Evolutionary conservation across 2,888 invertebrate genomes (phyloP), one percentile per base, ranked within the genome.

Genomic region (Papilio gigon): DNA sequence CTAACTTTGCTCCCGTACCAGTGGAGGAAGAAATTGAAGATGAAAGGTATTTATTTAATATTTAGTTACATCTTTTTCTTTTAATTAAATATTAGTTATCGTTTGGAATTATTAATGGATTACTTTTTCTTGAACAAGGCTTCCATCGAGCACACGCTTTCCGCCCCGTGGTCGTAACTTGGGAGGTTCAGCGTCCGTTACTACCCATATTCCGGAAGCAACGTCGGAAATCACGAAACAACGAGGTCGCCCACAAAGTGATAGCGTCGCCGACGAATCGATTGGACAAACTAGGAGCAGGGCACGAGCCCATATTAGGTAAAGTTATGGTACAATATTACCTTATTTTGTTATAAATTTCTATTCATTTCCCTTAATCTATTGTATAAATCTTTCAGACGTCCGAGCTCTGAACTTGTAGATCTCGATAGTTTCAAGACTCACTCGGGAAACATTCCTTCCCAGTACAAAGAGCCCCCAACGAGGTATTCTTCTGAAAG

Each of bases 81-180:
- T n/a, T 14, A 2, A 11, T 47, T 27, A 12, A 33, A 14, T 53
- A 53, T 30, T 58, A 17, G 14, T 53, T 62, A 37, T 5, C 30
- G 22, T 11, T 20, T 53, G 12, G 42, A 53, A 33, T 35, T 22
- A 0, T 22, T 22, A 20, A 22, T n/a, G n/a, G n/a, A n/a, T 59
- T 35, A 20, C 22, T 12, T 59, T 37, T 58, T 33, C 87, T 88
- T 71, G 93, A 58, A 65, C 22, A 53, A 92, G 97, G 75, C 87
- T 97, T 72, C 97, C 97, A 1, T 94, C 95, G n/a, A 96, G 95
- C 79, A 97, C 97, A n/a, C 94, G 97, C 73, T 97, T 97, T 85
- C 96, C 96, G 71, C 96, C 96, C 56, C 95, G 95, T 70, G 94
- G 94, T 75, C 90, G 94, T 85, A 86, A 84, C 87, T 75, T 91